These are phyloP conservation scores for Diloba caeruleocephala DNA, from an alignment of 2,888 invertebrate genomes.

Conservation along the genomic window DNA sequence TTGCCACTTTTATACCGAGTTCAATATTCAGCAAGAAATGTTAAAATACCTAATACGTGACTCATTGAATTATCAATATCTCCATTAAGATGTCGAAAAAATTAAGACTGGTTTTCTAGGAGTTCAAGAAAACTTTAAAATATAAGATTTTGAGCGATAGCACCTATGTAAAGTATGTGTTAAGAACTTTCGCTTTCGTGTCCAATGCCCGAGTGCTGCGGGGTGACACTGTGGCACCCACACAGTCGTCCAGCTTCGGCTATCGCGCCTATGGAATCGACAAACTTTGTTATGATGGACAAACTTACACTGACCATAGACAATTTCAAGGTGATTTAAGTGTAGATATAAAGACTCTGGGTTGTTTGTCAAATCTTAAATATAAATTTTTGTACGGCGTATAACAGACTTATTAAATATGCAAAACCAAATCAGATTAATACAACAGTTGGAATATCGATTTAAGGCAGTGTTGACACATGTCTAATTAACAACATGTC, in stretches of 20 bases:
- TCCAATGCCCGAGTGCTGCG: slow-evolving; percentile 38
- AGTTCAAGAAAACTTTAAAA: slow-evolving; percentile 26
- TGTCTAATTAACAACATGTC: slow-evolving; percentile 62
- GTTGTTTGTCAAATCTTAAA: too few species aligned
- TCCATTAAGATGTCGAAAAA: slow-evolving; percentile 29
- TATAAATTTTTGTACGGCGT: slow-evolving; percentile 1
- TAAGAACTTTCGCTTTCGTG: slow-evolving; percentile 60
- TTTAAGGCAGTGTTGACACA: slow-evolving; percentile 61
- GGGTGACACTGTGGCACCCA: slow-evolving; percentile 57
- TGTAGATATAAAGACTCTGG: too few species aligned
- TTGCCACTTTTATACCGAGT: slow-evolving; percentile 9
- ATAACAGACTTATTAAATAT: slow-evolving; percentile 11
- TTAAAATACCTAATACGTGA: slow-evolving; percentile 15
- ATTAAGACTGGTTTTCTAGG: slow-evolving; percentile 29
- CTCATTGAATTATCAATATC: slow-evolving; percentile 24
- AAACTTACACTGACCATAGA: slow-evolving; percentile 69
- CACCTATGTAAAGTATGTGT: slow-evolving; percentile 47
- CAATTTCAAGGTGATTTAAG: slow-evolving; percentile 58
- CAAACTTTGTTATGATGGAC: slow-evolving; percentile 59
- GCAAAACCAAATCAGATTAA: slow-evolving; percentile 38
- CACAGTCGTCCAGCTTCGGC: slow-evolving; percentile 47
- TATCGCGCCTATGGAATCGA: slow-evolving; percentile 58
- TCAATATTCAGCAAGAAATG: slow-evolving; percentile 8
- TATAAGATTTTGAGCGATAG: slow-evolving; percentile 26
- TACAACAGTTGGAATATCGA: slow-evolving; percentile 41